Base-by-base conservation (phyloP, 2,888 invertebrate species). In the Anagyrus pseudococci region DNA sequence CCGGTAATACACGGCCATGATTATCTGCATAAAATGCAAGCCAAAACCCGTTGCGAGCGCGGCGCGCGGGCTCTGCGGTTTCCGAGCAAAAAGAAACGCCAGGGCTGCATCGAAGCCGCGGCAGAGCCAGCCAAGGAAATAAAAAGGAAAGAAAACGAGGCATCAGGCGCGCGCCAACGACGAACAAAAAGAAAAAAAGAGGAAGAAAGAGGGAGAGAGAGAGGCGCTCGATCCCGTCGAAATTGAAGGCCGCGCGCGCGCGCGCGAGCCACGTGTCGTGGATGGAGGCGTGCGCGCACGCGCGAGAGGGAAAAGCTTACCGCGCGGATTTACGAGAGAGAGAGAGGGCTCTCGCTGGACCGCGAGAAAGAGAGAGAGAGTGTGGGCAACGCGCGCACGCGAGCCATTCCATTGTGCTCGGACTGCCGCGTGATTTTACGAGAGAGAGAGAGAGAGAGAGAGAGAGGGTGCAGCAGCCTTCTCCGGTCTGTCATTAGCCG, bases 401-500 rank as follows among this genome's bases (percentile, higher is more conserved):
- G 70, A 76, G 79, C 75, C 73, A 77, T 78, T 78, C 72, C 77
- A 78, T 78, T 77, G 78, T 75, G 73, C 71, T 71, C 70, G 69
- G 41, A 10, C 7, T 15, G 41, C 41, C 15, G 15, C 41, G 20
- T 20, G 44, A 75, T 80, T 80, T 80, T 80, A 80, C 76, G 80
- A 80, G 79, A 76, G 22, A 71, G 29, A 10, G 29, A 10, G n/a
- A n/a, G n/a, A n/a, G n/a, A n/a, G n/a, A n/a, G n/a, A n/a, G n/a
- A n/a, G n/a, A n/a, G n/a, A n/a, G n/a, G n/a, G n/a, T n/a, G n/a
- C n/a, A n/a, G n/a, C n/a, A n/a, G 33, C 33, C 33, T 33, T 13
- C 33, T 8, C 15, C n/a, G 17, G 73, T 76, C 78, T 76, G 78
- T 79, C 77, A 79, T 80, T 79, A 78, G 71, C 71, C 70, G 74